phyloP scores from a whole-genome alignment of 2,888 invertebrate genomes.

The Apamea anceps region DNA sequence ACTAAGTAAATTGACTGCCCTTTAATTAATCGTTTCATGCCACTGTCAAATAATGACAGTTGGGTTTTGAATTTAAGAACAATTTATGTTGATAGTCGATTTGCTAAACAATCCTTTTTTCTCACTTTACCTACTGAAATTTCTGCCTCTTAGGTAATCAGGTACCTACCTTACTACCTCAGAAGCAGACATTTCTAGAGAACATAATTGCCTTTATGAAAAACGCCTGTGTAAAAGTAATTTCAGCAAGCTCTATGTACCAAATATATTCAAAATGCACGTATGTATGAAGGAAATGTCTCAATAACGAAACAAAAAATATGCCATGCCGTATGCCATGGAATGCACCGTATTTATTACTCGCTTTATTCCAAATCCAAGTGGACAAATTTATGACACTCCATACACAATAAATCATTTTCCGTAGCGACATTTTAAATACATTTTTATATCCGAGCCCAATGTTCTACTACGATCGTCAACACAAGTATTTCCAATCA shows the following conservation, averaged over 20 bases:
- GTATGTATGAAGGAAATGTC: constrained; percentile 36
- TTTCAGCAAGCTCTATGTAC: not conserved
- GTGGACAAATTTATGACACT: constrained; percentile 89
- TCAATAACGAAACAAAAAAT: constrained; percentile 43
- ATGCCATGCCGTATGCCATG: constrained; percentile 27
- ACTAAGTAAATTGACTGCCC: too few species aligned
- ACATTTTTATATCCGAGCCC: constrained; percentile 89
- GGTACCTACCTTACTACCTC: too few species aligned
- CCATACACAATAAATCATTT: constrained; percentile 87
- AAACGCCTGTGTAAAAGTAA: not conserved
- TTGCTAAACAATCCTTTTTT: not conserved
- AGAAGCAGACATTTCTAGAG: not conserved
- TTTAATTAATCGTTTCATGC: not conserved
- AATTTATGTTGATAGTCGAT: not conserved
- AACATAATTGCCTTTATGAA: not conserved
- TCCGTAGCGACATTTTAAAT: constrained; percentile 88
- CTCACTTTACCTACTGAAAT: not conserved
- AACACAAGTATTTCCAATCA: constrained; percentile 62
- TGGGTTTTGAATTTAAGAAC: not conserved
- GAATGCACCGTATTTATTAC: constrained; percentile 81
- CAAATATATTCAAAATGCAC: not conserved
- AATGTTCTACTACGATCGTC: constrained; percentile 78
- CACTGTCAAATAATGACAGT: not conserved
- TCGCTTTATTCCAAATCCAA: constrained; percentile 83
- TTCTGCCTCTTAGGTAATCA: too few species aligned